Base-by-base conservation (phyloP, 2,113 vertebrate genomes). In the Numenius arquata region DNA sequence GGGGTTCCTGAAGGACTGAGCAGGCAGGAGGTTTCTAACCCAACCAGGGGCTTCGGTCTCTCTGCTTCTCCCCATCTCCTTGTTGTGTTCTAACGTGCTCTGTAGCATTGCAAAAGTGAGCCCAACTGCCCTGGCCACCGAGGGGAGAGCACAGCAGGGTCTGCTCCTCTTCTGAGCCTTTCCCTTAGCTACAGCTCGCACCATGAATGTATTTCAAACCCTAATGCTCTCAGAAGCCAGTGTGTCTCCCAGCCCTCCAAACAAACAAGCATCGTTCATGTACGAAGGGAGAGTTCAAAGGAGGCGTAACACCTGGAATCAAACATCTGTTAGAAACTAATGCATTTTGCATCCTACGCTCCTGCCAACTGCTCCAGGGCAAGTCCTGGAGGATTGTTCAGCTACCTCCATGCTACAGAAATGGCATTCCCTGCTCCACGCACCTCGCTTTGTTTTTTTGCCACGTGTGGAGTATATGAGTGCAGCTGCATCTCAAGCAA, bases 301-400 rank as follows among this genome's bases (percentile, higher is more conserved):
- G 85, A 96, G 79, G 65, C 14, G 11, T 61, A 88, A 94, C 96
- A 97, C 96, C 96, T 97, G 95, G 96, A 97, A 97, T 95, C 85
- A 94, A 92, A 90, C 89, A 97, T 96, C 89, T 96, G 89, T 90
- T 95, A 85, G 76, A 94, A 91, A 67, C 92, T 55, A 83, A 95
- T 81, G 88, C 53, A 76, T 96, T 96, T 97, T 94, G 78, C 88
- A 88, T 94, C 93, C 47, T 38, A 93, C 59, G 73, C 62, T 91
- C 32, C 58, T 94, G 95, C 97, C 97, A 97, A 80, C 47, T 61
- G 96, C 90, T 91, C 66, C 76, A 5, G 93, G 93, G 85, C 93
- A 86, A 80, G 94, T 73, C 38, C 84, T 91, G 58, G 88, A 97
- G 96, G 95, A 97, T 32, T 0, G 3, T 73, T 93, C 79, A 56